phyloP scores from a whole-genome alignment of 2,888 invertebrate genomes.

The Limulus polyphemus region DNA sequence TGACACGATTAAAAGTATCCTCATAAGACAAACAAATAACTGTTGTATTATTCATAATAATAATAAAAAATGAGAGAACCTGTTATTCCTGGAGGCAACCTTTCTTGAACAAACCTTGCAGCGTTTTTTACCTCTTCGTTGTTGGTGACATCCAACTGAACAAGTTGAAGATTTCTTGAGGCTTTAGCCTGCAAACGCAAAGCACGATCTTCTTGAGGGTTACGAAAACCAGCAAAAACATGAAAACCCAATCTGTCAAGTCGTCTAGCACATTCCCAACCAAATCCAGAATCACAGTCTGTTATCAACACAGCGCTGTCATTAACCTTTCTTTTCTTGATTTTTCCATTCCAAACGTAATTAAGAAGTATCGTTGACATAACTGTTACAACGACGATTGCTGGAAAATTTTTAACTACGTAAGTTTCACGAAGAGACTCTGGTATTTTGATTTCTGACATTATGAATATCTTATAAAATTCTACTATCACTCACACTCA shows the following conservation, averaged over 20 bases:
- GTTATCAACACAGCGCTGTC: neutral
- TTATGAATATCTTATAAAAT: no score
- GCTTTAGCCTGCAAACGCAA: conserved; percentile 15
- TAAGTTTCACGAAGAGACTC: no score
- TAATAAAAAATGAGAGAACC: neutral
- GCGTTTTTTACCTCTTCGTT: conserved; percentile 32
- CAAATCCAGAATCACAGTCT: conserved; percentile 30
- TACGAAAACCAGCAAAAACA: conserved; percentile 31
- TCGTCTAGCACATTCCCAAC: conserved; percentile 28
- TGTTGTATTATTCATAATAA: no score
- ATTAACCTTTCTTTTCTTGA: neutral
- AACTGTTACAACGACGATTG: neutral
- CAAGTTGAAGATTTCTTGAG: conserved; percentile 28
- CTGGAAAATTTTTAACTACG: neutral
- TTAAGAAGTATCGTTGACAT: neutral
- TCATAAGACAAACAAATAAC: no score
- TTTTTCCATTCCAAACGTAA: neutral
- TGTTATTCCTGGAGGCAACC: neutral
- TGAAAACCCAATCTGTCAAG: conserved; percentile 29
- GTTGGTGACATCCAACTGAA: conserved; percentile 34
- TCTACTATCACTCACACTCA: no score
- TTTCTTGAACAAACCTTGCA: conserved; percentile 18
- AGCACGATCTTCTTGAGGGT: conserved; percentile 23
- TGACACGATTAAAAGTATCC: no score
- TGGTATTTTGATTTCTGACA: no score